Percentiles rank a stretch among this genome's conserved stretches.
Conservation (phyloP, 1,140 invertebrate genomes). For the Neoseiulus cucumeris region DNA sequence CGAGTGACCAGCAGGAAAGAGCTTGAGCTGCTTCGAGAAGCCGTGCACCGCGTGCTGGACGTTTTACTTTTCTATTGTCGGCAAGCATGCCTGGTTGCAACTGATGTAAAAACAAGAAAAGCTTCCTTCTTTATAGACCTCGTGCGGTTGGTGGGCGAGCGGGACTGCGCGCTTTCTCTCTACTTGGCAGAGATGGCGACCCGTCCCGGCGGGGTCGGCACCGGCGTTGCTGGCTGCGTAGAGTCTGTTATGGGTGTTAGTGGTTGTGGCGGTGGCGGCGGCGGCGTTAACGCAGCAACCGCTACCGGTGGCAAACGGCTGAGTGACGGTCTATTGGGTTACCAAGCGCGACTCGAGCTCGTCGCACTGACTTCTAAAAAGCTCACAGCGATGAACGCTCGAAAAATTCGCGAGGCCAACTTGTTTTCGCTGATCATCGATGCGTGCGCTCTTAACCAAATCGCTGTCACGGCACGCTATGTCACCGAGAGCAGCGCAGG, state of each 20-base stretch:
- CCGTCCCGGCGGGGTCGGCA: background rate
- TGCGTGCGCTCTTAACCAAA: background rate
- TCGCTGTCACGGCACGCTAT: conserved; percentile 4
- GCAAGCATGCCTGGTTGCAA: background rate
- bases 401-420: background rate
- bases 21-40: background rate
- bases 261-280: too few species aligned
- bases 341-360: background rate
- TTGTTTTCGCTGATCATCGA: background rate
- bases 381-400: background rate
- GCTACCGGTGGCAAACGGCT: too few species aligned
- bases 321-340: background rate
- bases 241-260: too few species aligned
- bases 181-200: conserved; percentile 5
- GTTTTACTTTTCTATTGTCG: conserved; percentile 1
- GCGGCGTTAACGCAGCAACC: too few species aligned
- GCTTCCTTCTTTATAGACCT: background rate
- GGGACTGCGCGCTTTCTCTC: background rate
- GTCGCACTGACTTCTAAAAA: background rate
- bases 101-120: conserved; percentile 2
- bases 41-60: background rate
- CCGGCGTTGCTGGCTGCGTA: too few species aligned
- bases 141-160: background rate
- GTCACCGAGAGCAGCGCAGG: background rate
- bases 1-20: background rate